Evolutionary conservation across 2,797 vertebrate genomes (phyloP).

Genomic region (Melanotaenia parkinsoni): DNA sequence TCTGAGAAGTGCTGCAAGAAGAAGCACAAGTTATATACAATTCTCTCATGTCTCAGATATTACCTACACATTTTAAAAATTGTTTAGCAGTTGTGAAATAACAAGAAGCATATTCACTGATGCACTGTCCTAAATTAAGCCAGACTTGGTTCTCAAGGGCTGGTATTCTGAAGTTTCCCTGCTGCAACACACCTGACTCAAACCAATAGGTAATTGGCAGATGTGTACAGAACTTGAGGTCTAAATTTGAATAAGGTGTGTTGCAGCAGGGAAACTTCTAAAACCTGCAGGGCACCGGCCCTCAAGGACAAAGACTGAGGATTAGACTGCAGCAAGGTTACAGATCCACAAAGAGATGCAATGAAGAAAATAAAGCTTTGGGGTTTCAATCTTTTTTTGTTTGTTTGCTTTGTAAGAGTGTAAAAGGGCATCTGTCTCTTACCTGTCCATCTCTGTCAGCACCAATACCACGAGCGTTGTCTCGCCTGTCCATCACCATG

Average conservation of each 20-base stretch:
- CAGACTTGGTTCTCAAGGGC: too few species aligned
- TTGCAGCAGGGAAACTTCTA: too few species aligned
- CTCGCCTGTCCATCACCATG: conserved; percentile 85
- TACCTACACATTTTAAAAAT: rapidly evolving
- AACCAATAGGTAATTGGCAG: too few species aligned
- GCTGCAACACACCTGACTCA: too few species aligned
- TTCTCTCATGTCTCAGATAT: too few species aligned
- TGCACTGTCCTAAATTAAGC: rapidly evolving
- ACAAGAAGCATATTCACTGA: not conserved
- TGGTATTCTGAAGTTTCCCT: too few species aligned
- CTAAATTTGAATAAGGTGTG: too few species aligned
- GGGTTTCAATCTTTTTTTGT: not conserved
- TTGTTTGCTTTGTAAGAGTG: not conserved
- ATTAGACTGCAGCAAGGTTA: not conserved
- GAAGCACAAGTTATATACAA: not conserved
- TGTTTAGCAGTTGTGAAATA: not conserved
- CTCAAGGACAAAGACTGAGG: too few species aligned
- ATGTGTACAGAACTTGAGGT: too few species aligned
- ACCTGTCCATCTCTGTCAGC: conserved; percentile 89
- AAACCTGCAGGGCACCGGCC: not conserved
- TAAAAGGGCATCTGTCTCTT: conserved; percentile 10
- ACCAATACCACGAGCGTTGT: conserved; percentile 80
- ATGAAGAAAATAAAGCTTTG: not conserved
- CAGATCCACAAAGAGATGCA: not conserved
- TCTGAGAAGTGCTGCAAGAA: conserved; percentile 89